Conservation (phyloP, 1,140 invertebrate genomes). For the Drosophila kohkoa region DNA sequence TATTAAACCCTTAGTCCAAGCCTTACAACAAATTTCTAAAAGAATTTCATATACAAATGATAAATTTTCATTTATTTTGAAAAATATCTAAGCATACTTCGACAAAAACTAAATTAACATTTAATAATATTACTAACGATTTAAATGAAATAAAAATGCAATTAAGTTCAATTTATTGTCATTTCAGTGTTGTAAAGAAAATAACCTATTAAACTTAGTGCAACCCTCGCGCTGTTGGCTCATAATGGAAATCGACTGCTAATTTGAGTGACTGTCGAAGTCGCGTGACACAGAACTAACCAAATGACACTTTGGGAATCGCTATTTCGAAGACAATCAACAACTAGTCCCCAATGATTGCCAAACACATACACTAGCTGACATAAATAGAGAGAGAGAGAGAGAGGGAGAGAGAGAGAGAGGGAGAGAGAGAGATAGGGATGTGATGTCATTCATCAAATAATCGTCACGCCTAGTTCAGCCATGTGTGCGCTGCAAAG, state of each 20-base stretch:
- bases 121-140: too few relatives aligned
- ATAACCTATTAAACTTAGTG: background rate
- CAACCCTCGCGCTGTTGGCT: constrained; percentile 22
- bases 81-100: too few relatives aligned
- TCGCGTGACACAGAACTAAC: constrained; percentile 42
- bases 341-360: constrained; percentile 43
- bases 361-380: background rate
- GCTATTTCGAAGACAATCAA: constrained; percentile 20
- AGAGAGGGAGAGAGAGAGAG: background rate
- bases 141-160: too few relatives aligned
- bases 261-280: constrained; percentile 46
- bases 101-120: too few relatives aligned
- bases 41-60: background rate
- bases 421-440: background rate
- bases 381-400: background rate
- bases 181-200: background rate
- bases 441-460: constrained; percentile 55
- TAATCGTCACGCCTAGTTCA: constrained; percentile 47
- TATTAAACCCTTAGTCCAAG: too few relatives aligned
- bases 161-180: background rate
- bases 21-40: background rate
- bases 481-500: constrained; percentile 38
- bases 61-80: too few relatives aligned
- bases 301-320: constrained; percentile 27
- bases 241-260: constrained; percentile 40